Conservation (phyloP, 2,888 invertebrate genomes). For the Flexamia atlantica region DNA sequence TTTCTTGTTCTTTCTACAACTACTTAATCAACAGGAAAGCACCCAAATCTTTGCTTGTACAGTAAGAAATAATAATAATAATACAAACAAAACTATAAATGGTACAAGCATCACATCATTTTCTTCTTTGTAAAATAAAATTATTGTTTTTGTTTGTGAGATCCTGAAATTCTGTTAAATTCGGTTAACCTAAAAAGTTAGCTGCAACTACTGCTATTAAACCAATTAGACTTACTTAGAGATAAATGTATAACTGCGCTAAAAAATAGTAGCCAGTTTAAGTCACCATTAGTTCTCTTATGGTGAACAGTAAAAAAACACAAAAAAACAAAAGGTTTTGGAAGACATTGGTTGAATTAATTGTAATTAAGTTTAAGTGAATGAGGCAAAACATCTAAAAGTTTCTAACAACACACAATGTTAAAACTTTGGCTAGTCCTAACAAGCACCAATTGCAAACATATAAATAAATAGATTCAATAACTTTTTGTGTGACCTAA, state of each 20-base stretch:
- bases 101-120: neutral
- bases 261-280: too few species aligned
- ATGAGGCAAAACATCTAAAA: too few species aligned
- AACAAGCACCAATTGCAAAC: slow-evolving; percentile 29
- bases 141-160: neutral
- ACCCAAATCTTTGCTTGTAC: slow-evolving; percentile 12
- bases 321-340: neutral
- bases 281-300: neutral
- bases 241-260: too few species aligned
- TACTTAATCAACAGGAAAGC: slow-evolving; percentile 15
- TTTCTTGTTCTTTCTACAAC: neutral
- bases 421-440: neutral
- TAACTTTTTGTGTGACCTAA: slow-evolving; percentile 18
- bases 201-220: slow-evolving; percentile 34
- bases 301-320: neutral
- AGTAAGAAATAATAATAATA: neutral
- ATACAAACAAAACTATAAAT: neutral
- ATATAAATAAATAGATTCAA: slow-evolving; percentile 8
- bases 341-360: too few species aligned
- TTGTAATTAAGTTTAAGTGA: too few species aligned
- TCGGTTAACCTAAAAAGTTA: neutral
- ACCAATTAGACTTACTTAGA: neutral
- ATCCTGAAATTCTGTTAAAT: too few species aligned
- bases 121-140: neutral
- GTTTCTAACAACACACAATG: neutral